Evolutionary conservation across 2,797 vertebrate species (phyloP).

Genomic region (Eupleurogrammus muticus): DNA sequence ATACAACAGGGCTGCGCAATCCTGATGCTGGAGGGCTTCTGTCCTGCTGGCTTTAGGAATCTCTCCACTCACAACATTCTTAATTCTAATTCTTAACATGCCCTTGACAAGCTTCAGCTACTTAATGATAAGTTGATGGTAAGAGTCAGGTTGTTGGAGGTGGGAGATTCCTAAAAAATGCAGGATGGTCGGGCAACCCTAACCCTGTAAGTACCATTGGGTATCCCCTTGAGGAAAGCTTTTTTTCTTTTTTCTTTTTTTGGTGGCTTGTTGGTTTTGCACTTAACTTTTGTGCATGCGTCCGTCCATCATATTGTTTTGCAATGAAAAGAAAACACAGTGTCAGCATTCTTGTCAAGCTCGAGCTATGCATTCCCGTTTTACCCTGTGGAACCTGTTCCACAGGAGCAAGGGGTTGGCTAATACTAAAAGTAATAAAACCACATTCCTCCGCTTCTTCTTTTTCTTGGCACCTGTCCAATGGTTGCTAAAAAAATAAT

Average conservation of each 20-base stretch:
- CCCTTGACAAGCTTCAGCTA: too few species aligned
- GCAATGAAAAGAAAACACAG: background rate
- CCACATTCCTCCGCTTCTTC: constrained; percentile 32
- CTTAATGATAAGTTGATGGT: too few species aligned
- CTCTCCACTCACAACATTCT: too few species aligned
- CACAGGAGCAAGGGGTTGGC: background rate
- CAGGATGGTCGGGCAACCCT: too few species aligned
- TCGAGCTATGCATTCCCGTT: background rate
- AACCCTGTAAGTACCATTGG: too few species aligned
- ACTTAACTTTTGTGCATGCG: background rate
- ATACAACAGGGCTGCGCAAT: too few species aligned
- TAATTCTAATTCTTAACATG: too few species aligned
- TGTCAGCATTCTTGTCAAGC: background rate
- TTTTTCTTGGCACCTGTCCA: background rate
- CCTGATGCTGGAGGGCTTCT: too few species aligned
- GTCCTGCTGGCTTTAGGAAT: too few species aligned
- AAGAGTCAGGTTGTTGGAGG: too few species aligned
- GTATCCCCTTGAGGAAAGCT: background rate
- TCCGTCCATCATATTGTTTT: background rate
- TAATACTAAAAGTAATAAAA: constrained; percentile 4
- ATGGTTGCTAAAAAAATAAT: background rate
- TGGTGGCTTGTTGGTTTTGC: background rate
- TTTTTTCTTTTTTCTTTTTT: constrained; percentile 3
- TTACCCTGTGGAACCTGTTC: constrained; percentile 30
- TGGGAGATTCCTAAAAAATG: too few species aligned